These are phyloP conservation scores for Halichondria panicea DNA, from an alignment of 37 sponge, comb jelly and placozoan genomes.

Conservation along the genomic window DNA sequence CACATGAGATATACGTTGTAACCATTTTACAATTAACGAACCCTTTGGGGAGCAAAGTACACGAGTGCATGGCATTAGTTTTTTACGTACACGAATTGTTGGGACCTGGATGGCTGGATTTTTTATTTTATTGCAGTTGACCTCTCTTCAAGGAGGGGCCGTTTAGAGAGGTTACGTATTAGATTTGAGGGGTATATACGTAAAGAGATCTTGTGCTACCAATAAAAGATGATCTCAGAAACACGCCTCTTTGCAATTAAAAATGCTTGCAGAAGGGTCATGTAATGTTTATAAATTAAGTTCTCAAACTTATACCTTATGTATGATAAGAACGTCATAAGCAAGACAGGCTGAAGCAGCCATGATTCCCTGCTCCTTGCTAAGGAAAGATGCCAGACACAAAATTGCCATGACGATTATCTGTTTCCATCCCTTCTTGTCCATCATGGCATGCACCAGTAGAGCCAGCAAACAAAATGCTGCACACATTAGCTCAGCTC, in stretches of 20 bases:
- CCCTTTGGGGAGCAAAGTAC: too few relatives aligned
- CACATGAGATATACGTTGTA: background rate
- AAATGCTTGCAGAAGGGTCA: too few relatives aligned
- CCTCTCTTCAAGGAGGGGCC: too few relatives aligned
- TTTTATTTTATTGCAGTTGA: too few relatives aligned
- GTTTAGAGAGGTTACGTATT: too few relatives aligned
- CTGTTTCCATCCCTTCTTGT: constrained; percentile 7
- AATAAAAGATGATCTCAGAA: too few relatives aligned
- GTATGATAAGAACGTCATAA: constrained; percentile 59
- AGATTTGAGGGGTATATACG: background rate
- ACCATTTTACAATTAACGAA: background rate
- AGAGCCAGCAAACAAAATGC: constrained; percentile 77
- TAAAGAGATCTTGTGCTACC: background rate
- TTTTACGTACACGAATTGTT: too few relatives aligned
- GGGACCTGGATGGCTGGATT: too few relatives aligned
- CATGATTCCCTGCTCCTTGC: constrained; percentile 91
- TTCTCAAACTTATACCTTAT: constrained; percentile 29
- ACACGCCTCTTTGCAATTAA: too few relatives aligned
- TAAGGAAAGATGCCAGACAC: constrained; percentile 63
- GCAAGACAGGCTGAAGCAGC: constrained; percentile 65
- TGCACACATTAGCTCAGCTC: constrained; percentile 83
- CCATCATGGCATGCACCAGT: constrained; percentile 17
- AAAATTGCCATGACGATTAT: background rate
- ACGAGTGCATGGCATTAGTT: too few relatives aligned
- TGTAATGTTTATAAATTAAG: too few relatives aligned